Evolutionary conservation across 2,113 vertebrate genomes (phyloP), one percentile per base, ranked within the genome.

Genomic region (Nycticebus coucang): DNA sequence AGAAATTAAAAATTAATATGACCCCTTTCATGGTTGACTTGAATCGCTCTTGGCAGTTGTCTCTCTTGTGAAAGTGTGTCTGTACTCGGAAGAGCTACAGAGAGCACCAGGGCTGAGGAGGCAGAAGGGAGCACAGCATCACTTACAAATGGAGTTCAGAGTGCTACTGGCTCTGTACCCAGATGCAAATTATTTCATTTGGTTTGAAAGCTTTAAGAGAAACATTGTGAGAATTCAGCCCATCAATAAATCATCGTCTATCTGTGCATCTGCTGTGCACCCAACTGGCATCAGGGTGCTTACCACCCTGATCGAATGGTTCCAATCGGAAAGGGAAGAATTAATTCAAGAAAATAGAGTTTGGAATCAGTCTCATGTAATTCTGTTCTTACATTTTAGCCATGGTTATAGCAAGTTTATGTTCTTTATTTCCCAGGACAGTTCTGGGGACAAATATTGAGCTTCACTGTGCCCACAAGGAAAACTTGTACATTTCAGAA

Each of bases 1-100:
- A 68, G 87, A 90, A 92, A 93, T 90, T 89, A 95, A 93, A 96
- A 60, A 55, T 78, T 62, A 72, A 66, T n/a, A 57, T 71, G 81
- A 74, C 50, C 21, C 64, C 28, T 78, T 85, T 92, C 62, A 71
- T 59, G 66, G 45, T 91, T 66, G 64, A 41, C 12, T 11, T 9
- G 24, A 92, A 60, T 64, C n/a, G 17, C 2, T 1, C 35, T 41
- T 75, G 14, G 26, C 37, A 84, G 33, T 33, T 41, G 5, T 50
- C 92, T 86, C 19, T 89, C 62, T 21, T 41, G 21, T 57, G 74
- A 77, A 37, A 78, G 15, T n/a, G 15, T 14, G 9, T 55, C 5
- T 53, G 62, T 19, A 3, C 57, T 66, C 57, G 21, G 30, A 62
- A 15, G 45, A 45, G 11, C n/a, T n/a, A 15, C 35, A 53, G 89